A percentile compares a stretch with the other conserved stretches of the same genome.
Evolutionary conservation across 2,888 invertebrate species (phyloP).

Genomic region (Scaeva pyrastri): DNA sequence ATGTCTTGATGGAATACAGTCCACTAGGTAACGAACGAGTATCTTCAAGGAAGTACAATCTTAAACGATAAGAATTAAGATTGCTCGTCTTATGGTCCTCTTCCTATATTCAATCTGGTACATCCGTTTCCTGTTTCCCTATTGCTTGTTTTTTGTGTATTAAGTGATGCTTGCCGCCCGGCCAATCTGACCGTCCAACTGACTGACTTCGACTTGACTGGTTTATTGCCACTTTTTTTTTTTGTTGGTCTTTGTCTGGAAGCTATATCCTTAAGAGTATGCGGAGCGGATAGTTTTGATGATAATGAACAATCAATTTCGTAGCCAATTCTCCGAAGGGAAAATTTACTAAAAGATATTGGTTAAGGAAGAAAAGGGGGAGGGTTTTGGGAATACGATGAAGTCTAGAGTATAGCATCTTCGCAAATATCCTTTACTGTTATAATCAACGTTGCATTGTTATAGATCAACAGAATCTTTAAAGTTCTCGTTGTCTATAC

Average conservation of each 20-base stretch:
- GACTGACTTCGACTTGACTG: not conserved
- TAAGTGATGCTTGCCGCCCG: too few relatives aligned
- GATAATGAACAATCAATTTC: constrained; percentile 66
- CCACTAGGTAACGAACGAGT: too few relatives aligned
- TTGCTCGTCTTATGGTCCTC: too few relatives aligned
- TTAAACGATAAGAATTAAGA: too few relatives aligned
- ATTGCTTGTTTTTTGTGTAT: too few relatives aligned
- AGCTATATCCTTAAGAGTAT: not conserved
- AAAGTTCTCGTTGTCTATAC: not conserved
- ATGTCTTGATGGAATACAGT: too few relatives aligned
- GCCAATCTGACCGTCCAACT: too few relatives aligned
- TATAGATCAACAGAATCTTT: constrained; percentile 23
- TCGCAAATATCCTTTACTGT: constrained; percentile 25
- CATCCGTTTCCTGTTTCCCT: too few relatives aligned
- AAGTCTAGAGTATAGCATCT: not conserved
- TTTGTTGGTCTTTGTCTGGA: constrained; percentile 24
- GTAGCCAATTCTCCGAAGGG: constrained; percentile 32
- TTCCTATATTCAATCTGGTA: too few relatives aligned
- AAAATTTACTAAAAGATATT: constrained; percentile 46
- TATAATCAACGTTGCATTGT: constrained; percentile 41
- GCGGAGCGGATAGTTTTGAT: constrained; percentile 14
- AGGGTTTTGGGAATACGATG: not conserved
- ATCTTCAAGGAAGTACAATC: too few relatives aligned
- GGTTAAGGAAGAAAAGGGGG: not conserved
- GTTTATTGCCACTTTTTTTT: constrained; percentile 33